These are phyloP conservation scores for Drosophila triauraria DNA, from an alignment of 1,140 invertebrate genomes.

Conservation along the genomic window DNA sequence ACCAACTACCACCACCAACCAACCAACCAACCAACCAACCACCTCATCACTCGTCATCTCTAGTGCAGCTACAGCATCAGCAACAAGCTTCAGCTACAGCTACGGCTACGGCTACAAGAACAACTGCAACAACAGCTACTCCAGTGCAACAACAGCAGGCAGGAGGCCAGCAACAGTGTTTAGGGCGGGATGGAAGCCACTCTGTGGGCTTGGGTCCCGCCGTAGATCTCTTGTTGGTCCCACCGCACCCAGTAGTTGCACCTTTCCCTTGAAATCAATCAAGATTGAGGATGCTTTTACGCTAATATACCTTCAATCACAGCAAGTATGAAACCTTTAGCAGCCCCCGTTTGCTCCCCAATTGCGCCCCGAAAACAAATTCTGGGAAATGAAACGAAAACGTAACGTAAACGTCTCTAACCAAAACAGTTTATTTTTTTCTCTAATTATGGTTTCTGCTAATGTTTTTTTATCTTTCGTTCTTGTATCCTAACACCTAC, in stretches of 20 bases:
- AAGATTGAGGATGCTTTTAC: conserved; percentile 46
- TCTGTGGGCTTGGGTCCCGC: not conserved
- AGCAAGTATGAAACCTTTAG: conserved; percentile 52
- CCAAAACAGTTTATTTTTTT: conserved; percentile 34
- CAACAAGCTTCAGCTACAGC: conserved; percentile 38
- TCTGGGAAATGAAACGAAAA: conserved; percentile 9
- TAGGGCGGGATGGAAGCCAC: not conserved
- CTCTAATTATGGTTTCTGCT: conserved; percentile 43
- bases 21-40: conserved; percentile 41
- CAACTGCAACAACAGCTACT: conserved; percentile 32
- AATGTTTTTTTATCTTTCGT: conserved; percentile 34
- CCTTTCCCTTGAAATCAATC: conserved; percentile 34
- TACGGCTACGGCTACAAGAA: conserved; percentile 36
- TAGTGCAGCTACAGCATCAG: conserved; percentile 55
- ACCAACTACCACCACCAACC: too few relatives aligned
- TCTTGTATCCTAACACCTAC: conserved; percentile 36
- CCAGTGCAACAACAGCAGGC: conserved; percentile 36
- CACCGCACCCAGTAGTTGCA: conserved; percentile 33
- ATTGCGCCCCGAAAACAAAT: not conserved
- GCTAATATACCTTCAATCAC: conserved; percentile 48
- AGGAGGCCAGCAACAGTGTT: conserved; percentile 18
- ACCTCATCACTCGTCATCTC: conserved; percentile 57
- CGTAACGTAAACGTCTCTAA: conserved; percentile 31
- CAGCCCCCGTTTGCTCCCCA: conserved; percentile 13
- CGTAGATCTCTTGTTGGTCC: conserved; percentile 12